Percentiles rank a stretch among this genome's conserved stretches.
Conservation (phyloP, 37 sponge, comb jelly and placozoan species). For the Halichondria panicea region DNA sequence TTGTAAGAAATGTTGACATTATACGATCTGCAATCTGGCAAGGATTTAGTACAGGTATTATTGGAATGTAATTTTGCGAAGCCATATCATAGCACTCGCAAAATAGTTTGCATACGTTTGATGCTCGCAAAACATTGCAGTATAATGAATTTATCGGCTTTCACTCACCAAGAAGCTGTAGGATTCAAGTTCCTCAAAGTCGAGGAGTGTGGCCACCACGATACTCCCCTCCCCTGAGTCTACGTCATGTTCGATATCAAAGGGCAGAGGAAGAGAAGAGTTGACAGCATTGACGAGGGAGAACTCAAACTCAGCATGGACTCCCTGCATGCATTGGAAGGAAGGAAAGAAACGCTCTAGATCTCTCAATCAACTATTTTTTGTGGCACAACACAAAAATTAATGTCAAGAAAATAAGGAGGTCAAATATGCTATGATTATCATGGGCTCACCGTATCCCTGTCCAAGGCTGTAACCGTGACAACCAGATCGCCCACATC, state of each 20-base stretch:
- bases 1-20: too few relatives aligned
- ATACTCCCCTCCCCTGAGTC: slow-evolving; percentile 6
- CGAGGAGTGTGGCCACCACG: neutral
- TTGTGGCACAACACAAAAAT: neutral
- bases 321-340: slow-evolving; percentile 2
- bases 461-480: slow-evolving; percentile 39
- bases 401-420: neutral
- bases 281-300: slow-evolving; percentile 24
- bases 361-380: too few relatives aligned
- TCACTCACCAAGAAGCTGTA: slow-evolving; percentile 26
- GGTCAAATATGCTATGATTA: neutral
- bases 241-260: neutral
- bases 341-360: neutral
- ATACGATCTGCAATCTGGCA: too few relatives aligned
- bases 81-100: too few relatives aligned
- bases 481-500: neutral
- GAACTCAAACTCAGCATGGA: slow-evolving; percentile 38
- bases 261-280: slow-evolving; percentile 21
- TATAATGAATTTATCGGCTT: neutral
- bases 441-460: slow-evolving; percentile 22
- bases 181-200: slow-evolving; percentile 12
- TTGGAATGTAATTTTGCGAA: too few relatives aligned
- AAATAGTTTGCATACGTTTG: too few relatives aligned
- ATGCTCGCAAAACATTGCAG: neutral
- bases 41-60: too few relatives aligned